Percentiles rank a stretch among this genome's conserved stretches.
These are phyloP conservation scores for Oncorhynchus nerka DNA, from an alignment of 2,113 vertebrate genomes.

Conservation along the genomic window DNA sequence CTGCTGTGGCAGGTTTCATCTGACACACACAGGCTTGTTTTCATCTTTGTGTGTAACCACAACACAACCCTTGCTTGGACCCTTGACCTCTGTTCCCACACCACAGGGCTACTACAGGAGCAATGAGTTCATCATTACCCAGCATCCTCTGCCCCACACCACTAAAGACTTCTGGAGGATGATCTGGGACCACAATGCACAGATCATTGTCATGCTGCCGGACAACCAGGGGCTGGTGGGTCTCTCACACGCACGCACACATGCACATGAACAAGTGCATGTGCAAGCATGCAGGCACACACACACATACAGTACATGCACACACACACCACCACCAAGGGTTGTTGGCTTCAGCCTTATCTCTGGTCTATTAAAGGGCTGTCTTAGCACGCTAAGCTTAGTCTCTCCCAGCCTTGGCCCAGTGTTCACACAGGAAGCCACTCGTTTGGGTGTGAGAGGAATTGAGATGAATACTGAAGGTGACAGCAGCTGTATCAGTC, in stretches of 20 bases:
- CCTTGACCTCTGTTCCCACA: slow-evolving; percentile 11
- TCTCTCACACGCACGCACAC: slow-evolving; percentile 14
- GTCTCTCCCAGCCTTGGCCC: not conserved
- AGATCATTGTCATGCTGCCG: slow-evolving; percentile 96
- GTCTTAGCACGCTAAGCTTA: not conserved
- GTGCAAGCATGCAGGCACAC: not conserved
- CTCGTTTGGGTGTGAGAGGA: not conserved
- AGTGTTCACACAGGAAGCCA: not conserved
- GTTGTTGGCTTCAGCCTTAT: not conserved
- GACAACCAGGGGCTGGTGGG: slow-evolving; percentile 91
- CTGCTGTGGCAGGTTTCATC: not conserved
- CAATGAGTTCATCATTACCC: slow-evolving; percentile 96
- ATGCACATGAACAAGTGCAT: not conserved
- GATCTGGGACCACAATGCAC: slow-evolving; percentile 97
- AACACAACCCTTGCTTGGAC: not conserved
- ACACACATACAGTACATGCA: slow-evolving; percentile 3
- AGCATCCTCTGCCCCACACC: slow-evolving; percentile 93
- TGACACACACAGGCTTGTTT: not conserved
- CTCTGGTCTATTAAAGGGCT: not conserved
- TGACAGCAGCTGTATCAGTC: not conserved
- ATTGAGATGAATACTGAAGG: not conserved
- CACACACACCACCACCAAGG: not conserved
- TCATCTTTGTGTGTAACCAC: not conserved
- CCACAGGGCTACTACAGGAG: slow-evolving; percentile 89
- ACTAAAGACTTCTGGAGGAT: slow-evolving; percentile 97